These are phyloP conservation scores for Pelecanus crispus DNA, from an alignment of 2,113 vertebrate species.

Conservation along the genomic window DNA sequence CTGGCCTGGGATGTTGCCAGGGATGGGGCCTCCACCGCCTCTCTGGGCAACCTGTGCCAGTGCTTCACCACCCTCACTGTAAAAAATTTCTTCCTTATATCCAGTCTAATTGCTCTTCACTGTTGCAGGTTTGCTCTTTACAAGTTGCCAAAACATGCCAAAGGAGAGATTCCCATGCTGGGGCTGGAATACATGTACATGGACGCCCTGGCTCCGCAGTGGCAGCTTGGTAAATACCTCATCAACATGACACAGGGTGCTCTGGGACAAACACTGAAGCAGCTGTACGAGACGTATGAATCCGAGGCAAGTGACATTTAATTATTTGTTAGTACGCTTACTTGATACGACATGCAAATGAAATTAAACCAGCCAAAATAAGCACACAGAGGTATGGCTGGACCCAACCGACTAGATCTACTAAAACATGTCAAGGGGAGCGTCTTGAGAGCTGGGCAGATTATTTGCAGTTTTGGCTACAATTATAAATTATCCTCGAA, in stretches of 20 bases:
- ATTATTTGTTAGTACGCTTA: background rate
- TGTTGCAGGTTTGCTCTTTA: slow-evolving; percentile 86
- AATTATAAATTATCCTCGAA: background rate
- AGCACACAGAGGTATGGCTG: background rate
- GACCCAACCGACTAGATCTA: background rate
- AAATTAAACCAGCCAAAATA: background rate
- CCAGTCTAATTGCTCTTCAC: background rate
- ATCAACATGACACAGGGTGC: slow-evolving; percentile 79
- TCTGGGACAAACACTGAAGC: slow-evolving; percentile 79
- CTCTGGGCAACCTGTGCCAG: too few relatives aligned
- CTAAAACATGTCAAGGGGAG: background rate
- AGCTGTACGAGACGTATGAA: slow-evolving; percentile 73
- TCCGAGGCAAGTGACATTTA: slow-evolving; percentile 72
- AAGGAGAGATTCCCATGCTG: slow-evolving; percentile 50
- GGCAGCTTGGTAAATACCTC: slow-evolving; percentile 77
- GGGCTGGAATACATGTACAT: slow-evolving; percentile 91
- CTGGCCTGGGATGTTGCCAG: too few relatives aligned
- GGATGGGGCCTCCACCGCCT: too few relatives aligned
- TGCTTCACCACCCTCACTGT: too few relatives aligned
- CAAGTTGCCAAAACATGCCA: slow-evolving; percentile 80
- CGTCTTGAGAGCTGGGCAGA: background rate
- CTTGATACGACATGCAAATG: background rate
- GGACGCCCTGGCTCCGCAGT: slow-evolving; percentile 73
- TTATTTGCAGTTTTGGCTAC: background rate
- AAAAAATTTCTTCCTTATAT: too few relatives aligned